These are phyloP conservation scores for Leptura quadrifasciata DNA, from an alignment of 2,888 invertebrate genomes.

Conservation along the genomic window DNA sequence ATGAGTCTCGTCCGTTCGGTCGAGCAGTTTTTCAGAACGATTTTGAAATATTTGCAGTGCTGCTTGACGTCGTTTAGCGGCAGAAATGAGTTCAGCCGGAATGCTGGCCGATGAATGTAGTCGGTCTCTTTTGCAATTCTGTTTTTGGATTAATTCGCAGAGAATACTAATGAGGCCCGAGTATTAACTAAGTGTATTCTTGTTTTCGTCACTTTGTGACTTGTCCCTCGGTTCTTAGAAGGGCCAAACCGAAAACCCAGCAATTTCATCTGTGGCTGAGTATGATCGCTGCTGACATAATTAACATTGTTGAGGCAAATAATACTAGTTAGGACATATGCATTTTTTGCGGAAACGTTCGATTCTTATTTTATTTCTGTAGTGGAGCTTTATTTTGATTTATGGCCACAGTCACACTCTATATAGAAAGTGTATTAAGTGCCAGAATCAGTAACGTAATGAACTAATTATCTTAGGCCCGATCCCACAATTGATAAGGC, in stretches of 20 bases:
- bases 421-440: too few species aligned
- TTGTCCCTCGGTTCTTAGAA: constrained; percentile 52
- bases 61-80: constrained; percentile 72
- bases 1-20: constrained; percentile 69
- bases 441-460: too few species aligned
- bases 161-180: constrained; percentile 73
- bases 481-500: too few species aligned
- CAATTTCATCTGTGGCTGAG: constrained; percentile 10
- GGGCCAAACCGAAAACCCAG: constrained; percentile 28
- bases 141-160: constrained; percentile 73
- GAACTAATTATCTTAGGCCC: too few species aligned
- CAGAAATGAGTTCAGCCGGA: constrained; percentile 71
- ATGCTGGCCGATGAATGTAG: constrained; percentile 69
- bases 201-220: constrained; percentile 70
- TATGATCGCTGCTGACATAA: constrained; percentile 16
- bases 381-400: too few species aligned
- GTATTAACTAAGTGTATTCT: constrained; percentile 72
- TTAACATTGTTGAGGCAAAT: not conserved
- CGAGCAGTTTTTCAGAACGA: constrained; percentile 71
- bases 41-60: constrained; percentile 73
- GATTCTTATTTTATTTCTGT: not conserved
- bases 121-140: constrained; percentile 71
- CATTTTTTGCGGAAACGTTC: not conserved
- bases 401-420: too few species aligned
- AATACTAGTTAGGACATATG: not conserved